These are phyloP conservation scores for Paracentrotus lividus DNA, from an alignment of 53 echinoderm and acorn worm genomes.

Conservation along the genomic window DNA sequence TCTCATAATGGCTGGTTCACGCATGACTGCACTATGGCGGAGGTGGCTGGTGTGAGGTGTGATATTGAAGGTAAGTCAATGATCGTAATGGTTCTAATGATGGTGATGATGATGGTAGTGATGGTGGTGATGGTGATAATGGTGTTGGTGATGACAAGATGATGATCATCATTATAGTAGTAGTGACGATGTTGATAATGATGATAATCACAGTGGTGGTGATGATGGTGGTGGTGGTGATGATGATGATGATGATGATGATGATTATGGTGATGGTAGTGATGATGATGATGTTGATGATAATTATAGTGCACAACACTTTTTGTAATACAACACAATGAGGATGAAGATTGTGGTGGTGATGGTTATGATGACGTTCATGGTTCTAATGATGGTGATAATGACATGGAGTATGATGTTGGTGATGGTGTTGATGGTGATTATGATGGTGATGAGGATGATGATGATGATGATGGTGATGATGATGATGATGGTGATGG, in stretches of 20 bases:
- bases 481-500: neutral
- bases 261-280: too few relatives aligned
- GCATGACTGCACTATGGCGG: constrained; percentile 56
- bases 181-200: neutral
- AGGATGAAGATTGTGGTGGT: too few relatives aligned
- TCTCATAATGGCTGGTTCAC: neutral
- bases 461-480: neutral
- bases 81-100: neutral
- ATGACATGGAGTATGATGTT: neutral
- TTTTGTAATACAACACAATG: too few relatives aligned
- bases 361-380: too few relatives aligned
- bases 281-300: too few relatives aligned
- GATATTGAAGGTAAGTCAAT: constrained; percentile 53
- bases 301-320: too few relatives aligned
- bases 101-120: neutral
- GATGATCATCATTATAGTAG: neutral
- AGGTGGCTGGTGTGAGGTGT: constrained; percentile 74
- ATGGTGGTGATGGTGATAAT: neutral
- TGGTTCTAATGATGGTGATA: too few relatives aligned
- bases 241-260: neutral
- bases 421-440: neutral
- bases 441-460: neutral
- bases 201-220: neutral
- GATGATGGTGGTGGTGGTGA: neutral
- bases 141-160: neutral